phyloP scores from a whole-genome alignment of 1,140 invertebrate species.

The Holcopasites calliopsidis region DNA sequence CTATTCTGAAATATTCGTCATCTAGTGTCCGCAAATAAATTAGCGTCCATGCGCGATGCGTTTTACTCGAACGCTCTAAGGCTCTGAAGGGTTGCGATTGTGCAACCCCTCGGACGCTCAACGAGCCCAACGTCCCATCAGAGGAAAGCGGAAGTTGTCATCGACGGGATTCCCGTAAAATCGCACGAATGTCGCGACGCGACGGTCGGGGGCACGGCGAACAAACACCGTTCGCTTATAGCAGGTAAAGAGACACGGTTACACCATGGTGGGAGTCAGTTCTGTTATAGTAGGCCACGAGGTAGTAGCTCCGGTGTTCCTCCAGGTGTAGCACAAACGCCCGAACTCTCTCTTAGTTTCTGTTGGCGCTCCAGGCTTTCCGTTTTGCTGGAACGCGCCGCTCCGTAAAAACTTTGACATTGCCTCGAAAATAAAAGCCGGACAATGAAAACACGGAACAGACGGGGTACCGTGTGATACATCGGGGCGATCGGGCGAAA shows the following conservation, averaged over 20 bases:
- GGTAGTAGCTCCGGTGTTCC: constrained; percentile 70
- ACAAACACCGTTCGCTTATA: constrained; percentile 50
- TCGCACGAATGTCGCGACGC: neutral
- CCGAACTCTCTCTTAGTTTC: constrained; percentile 55
- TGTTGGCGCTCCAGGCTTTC: constrained; percentile 31
- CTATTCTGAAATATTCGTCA: no score
- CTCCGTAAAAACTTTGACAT: constrained; percentile 37
- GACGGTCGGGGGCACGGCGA: neutral
- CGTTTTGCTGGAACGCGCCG: constrained; percentile 29
- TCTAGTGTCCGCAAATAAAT: no score
- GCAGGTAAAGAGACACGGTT: constrained; percentile 69
- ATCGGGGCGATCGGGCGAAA: no score
- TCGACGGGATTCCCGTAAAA: neutral
- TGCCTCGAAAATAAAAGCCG: constrained; percentile 25
- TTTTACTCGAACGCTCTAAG: no score
- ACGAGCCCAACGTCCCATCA: neutral
- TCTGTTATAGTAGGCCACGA: constrained; percentile 80
- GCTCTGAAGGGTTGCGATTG: no score
- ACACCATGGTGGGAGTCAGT: constrained; percentile 75
- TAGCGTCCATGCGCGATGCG: no score
- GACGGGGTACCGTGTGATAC: neutral
- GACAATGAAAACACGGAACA: constrained; percentile 18
- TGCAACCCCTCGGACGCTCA: neutral
- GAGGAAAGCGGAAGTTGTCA: neutral
- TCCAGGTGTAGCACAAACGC: constrained; percentile 47